These are phyloP conservation scores for Pygoscelis antarcticus DNA, from an alignment of 2,113 vertebrate genomes.

Conservation along the genomic window DNA sequence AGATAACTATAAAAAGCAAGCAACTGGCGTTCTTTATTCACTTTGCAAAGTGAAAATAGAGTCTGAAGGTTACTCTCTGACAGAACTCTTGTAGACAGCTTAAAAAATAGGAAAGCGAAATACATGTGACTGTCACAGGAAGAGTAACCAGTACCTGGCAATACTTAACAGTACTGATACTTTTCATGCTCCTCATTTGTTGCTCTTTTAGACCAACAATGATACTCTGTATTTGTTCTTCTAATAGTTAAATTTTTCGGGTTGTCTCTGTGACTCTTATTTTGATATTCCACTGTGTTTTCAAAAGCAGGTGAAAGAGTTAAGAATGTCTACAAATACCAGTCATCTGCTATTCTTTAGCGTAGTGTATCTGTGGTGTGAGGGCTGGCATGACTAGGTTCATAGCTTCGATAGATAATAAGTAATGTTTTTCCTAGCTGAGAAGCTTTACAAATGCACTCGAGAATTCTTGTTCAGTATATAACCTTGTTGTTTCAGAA, in stretches of 20 bases:
- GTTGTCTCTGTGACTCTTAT: not conserved
- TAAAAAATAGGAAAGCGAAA: not conserved
- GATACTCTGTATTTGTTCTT: conserved; percentile 17
- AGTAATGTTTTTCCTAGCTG: not conserved
- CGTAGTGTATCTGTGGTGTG: not conserved
- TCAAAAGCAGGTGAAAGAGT: conserved; percentile 2
- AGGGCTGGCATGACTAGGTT: not conserved
- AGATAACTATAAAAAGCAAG: conserved; percentile 6
- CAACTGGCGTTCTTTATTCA: conserved; percentile 6
- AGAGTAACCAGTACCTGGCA: not conserved
- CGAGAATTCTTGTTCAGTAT: not conserved
- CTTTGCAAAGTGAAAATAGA: conserved; percentile 25
- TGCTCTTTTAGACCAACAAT: not conserved
- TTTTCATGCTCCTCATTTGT: not conserved
- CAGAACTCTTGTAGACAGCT: conserved; percentile 17
- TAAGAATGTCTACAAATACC: not conserved
- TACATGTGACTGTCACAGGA: not conserved
- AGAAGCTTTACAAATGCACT: not conserved
- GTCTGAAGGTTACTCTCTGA: conserved; percentile 37
- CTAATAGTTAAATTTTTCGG: conserved; percentile 6
- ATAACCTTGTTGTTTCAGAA: conserved; percentile 74
- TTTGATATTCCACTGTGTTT: conserved; percentile 36
- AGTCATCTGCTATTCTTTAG: not conserved
- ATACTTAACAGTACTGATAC: not conserved
- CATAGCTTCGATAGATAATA: not conserved